Conservation (phyloP, 2,113 vertebrate species). For the Psephotus haematonotus region DNA sequence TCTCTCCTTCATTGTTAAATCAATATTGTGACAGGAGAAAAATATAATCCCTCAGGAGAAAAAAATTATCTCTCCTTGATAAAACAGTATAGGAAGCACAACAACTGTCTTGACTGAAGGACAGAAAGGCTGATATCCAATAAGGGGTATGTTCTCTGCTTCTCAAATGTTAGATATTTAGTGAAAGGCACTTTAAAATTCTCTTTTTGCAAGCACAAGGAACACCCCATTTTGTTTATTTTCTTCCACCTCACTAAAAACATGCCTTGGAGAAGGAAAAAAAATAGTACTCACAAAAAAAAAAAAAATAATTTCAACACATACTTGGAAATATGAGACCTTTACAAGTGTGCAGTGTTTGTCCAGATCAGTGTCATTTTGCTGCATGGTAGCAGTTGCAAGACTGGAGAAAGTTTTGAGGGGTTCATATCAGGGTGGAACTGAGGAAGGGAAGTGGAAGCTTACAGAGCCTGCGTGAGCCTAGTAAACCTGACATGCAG, state of each 20-base stretch:
- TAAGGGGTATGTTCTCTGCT: background rate
- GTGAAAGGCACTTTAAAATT: background rate
- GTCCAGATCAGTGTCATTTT: background rate
- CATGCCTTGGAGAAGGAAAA: background rate
- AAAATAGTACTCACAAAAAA: background rate
- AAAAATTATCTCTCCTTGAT: background rate
- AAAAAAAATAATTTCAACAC: background rate
- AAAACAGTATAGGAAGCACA: background rate
- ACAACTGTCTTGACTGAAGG: background rate
- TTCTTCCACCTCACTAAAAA: background rate
- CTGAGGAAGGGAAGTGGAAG: background rate
- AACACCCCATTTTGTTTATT: background rate
- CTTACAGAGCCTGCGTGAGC: background rate
- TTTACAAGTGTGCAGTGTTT: background rate
- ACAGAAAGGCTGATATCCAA: background rate
- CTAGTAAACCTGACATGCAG: background rate
- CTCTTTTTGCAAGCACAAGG: background rate
- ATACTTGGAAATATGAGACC: background rate
- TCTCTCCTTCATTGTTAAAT: background rate
- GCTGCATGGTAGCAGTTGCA: background rate
- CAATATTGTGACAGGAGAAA: background rate
- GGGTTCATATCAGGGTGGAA: background rate
- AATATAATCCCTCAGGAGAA: background rate
- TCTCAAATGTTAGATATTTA: background rate
- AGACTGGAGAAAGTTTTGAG: background rate